Evolutionary conservation across 2,113 vertebrate genomes (phyloP).

Genomic region (Pampusana beccarii): DNA sequence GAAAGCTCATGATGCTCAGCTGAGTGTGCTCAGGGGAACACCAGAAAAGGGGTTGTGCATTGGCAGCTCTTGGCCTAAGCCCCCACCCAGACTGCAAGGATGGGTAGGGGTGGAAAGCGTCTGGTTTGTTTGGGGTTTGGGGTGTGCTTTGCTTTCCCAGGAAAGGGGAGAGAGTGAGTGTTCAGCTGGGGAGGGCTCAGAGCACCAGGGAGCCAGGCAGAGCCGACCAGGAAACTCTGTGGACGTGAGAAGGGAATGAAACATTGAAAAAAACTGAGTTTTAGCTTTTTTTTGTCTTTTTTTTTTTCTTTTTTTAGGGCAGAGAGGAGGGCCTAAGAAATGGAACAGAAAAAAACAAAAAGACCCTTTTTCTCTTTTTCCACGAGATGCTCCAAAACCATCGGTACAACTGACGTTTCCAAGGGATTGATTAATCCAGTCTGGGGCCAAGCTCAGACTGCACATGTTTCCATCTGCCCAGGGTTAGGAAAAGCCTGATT

Average conservation of each 20-base stretch:
- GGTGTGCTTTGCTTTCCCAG: not conserved
- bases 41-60: no score
- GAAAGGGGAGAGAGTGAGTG: not conserved
- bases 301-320: not conserved
- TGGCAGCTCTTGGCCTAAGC: not conserved
- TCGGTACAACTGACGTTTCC: not conserved
- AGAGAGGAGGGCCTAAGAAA: not conserved
- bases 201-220: not conserved
- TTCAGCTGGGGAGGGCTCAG: not conserved
- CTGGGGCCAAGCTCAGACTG: not conserved
- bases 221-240: rapidly evolving
- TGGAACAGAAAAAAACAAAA: slow-evolving; percentile 18
- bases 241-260: not conserved
- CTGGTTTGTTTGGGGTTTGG: not conserved
- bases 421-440: slow-evolving; percentile 27
- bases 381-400: slow-evolving; percentile 7
- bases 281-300: not conserved
- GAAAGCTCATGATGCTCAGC: not conserved
- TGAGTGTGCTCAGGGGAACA: not conserved
- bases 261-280: not conserved
- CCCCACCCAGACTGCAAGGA: not conserved
- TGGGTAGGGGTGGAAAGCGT: not conserved
- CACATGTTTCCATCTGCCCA: slow-evolving; percentile 47
- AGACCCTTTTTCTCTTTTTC: slow-evolving; percentile 33
- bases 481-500: slow-evolving; percentile 46